Evolutionary conservation across 2,113 vertebrate genomes (phyloP).

Genomic region (Hepsetus odoe): DNA sequence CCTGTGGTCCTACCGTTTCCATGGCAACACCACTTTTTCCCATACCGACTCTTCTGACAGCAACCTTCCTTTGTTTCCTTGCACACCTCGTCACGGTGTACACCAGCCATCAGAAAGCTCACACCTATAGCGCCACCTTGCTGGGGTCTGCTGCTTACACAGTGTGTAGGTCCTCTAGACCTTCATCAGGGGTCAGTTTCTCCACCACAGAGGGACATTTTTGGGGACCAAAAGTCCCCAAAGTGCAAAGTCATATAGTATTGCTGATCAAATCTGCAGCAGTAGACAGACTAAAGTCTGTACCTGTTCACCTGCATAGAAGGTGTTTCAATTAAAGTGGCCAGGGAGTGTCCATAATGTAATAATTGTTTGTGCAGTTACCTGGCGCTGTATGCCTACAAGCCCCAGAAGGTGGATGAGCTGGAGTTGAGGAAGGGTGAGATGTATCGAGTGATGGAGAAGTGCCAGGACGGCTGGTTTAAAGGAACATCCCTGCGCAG

Average conservation of each 20-base stretch:
- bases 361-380: slow-evolving; percentile 66
- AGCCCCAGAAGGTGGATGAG: slow-evolving; percentile 96
- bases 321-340: background rate
- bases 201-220: background rate
- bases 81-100: background rate
- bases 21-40: background rate
- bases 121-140: background rate
- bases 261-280: too few relatives aligned
- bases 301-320: too few relatives aligned
- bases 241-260: too few relatives aligned
- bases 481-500: slow-evolving; percentile 93
- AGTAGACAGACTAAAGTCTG: too few relatives aligned
- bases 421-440: slow-evolving; percentile 95
- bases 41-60: background rate
- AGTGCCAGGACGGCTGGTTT: slow-evolving; percentile 98
- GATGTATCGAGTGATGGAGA: slow-evolving; percentile 97
- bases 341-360: background rate
- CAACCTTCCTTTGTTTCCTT: background rate
- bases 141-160: too few relatives aligned
- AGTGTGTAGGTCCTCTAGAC: too few relatives aligned
- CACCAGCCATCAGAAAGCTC: background rate
- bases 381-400: slow-evolving; percentile 95
- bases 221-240: too few relatives aligned
- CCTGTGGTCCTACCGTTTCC: background rate
- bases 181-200: background rate